Base-by-base conservation (phyloP, 35 echinoderm and acorn worm genomes). In the Hemicentrotus pulcherrimus region DNA sequence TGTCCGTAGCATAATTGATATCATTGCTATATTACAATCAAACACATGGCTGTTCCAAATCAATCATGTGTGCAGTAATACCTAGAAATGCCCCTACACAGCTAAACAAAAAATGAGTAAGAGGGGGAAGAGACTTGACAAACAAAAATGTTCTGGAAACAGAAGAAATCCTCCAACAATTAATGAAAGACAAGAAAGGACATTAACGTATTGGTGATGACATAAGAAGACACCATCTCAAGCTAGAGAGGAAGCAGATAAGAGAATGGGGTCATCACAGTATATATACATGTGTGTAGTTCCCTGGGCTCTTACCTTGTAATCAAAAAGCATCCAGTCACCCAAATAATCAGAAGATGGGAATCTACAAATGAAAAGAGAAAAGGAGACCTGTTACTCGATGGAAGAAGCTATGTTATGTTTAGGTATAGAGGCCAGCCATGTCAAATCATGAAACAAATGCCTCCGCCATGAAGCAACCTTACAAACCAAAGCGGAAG, bases 241-340 rank as follows among this genome's bases (percentile, higher is more conserved):
- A 41, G 46, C 24, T 30, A 90, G 11, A 35, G 88, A 90, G 88
- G 88, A 90, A 90, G 88, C 88, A 90, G 4, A 90, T 90, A 86
- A 19, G 88, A 30, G 88, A 5, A 90, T 18, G 46, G 33, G 88
- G 33, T 90, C 32, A 90, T 32, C 15, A 47, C 19, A 35, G 32
- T 10, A 35, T 30, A 85, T 16, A 16, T 16, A 85, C 70, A 30
- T 19, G 70, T 86, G 22, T 15, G 9, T 55, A 55, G 50, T 2
- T 55, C 50, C 1, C 10, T 55, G 22, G 22, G 65, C 7, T n/a
- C 65, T 78, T 78, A 78, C 65, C 65, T 78, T 28, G 22, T 78
- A 7, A 78, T 28, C 16, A 28, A 28, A 18, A 28, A 78, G 65
- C 65, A 78, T 28, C 65, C 18, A 78, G 65, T 78, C 1, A n/a